Evolutionary conservation across 2,113 vertebrate species (phyloP).

Genomic region (Ctenomys sociabilis): DNA sequence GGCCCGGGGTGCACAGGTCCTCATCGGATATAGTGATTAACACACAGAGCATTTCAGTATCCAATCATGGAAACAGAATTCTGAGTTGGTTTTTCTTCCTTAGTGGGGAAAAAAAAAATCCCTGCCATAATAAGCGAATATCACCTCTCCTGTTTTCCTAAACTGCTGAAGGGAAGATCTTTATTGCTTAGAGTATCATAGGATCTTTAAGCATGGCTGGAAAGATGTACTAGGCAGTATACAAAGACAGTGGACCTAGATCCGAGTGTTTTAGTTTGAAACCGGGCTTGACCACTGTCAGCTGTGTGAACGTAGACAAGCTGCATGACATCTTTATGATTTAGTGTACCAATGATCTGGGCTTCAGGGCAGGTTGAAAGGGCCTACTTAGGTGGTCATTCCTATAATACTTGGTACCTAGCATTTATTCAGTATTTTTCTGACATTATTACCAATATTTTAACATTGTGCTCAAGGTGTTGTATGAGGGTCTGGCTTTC

Average conservation of each 20-base stretch:
- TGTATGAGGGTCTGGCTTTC: neutral
- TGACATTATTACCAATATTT: neutral
- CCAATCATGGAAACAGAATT: neutral
- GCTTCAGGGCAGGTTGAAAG: neutral
- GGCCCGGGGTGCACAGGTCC: neutral
- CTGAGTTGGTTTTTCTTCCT: neutral
- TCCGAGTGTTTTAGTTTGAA: neutral
- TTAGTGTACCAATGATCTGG: constrained; percentile 13
- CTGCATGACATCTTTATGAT: neutral
- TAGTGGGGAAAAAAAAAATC: neutral
- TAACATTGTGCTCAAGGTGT: neutral
- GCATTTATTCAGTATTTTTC: neutral
- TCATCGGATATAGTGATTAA: neutral
- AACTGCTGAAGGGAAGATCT: neutral
- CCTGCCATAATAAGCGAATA: neutral
- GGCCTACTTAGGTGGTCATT: neutral
- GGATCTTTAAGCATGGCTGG: neutral
- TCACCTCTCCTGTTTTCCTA: neutral
- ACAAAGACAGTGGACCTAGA: neutral
- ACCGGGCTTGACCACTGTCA: neutral
- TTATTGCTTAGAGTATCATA: neutral
- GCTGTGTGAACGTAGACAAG: neutral
- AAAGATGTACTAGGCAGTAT: neutral
- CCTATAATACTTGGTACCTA: neutral
- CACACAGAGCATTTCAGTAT: neutral